Evolutionary conservation across 2,113 vertebrate genomes (phyloP), one percentile per base, ranked within the genome.

Genomic region (Cygnus atratus): DNA sequence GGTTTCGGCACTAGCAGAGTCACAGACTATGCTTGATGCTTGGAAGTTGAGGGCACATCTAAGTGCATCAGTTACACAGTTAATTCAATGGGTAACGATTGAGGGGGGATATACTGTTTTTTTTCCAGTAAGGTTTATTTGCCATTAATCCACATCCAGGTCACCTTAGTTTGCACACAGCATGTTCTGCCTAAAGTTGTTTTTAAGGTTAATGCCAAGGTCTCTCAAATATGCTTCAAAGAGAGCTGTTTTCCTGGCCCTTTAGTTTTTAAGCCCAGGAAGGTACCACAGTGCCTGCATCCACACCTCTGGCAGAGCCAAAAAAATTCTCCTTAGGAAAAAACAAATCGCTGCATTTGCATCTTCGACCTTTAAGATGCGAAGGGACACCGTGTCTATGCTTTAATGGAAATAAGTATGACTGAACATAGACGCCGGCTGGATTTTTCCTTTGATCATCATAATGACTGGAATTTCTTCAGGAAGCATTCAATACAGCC

Each of bases 141-240:
- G 68, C n/a, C 26, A 71, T 80, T 55, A 84, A 89, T 57, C 85
- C 63, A 37, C 46, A 80, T 41, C 33, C 52, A 8, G 11, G 10
- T n/a, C 67, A 80, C 37, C 29, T 50, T 26, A 58, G 24, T 16
- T 92, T 31, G 54, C 66, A 75, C 25, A 70, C 20, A 50, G 7
- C 0, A 1, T 16, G 31, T 55, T 73, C 39, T 39, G 68, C 15
- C 41, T 24, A 1, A 48, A 37, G 57, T 3, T 48, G 55, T 33
- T 85, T 68, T 52, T 58, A 85, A 73, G 19, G 29, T 61, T 81
- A 92, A 92, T 29, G 43, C 22, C 22, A 12, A 9, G 39, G 52
- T 33, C 2, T 4, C 70, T 68, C 5, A 1, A 10, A 67, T 8
- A 44, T 0, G 0, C 37, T 29, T 54, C 0, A 0, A 37, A 74